These are phyloP conservation scores for Barypeithes pellucidus DNA, from an alignment of 2,888 invertebrate species.

Conservation along the genomic window DNA sequence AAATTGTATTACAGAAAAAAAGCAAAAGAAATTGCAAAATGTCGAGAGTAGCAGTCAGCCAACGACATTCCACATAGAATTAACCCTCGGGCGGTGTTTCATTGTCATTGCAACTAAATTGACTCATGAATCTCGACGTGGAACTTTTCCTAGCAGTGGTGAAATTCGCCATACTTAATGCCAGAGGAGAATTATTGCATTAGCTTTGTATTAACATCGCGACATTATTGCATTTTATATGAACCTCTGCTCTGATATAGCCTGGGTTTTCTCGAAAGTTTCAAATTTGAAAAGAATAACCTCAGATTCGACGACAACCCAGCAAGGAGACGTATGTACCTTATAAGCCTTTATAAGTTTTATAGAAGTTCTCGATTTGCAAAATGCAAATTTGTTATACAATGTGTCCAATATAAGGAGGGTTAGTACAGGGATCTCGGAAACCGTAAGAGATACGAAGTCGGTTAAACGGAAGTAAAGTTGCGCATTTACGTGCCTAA, in stretches of 20 bases:
- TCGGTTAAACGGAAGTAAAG: no score
- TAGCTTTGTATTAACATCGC: constrained; percentile 56
- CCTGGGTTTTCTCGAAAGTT: background rate
- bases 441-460: no score
- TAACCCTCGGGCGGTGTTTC: constrained; percentile 63
- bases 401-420: no score
- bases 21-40: constrained; percentile 31
- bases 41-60: constrained; percentile 35
- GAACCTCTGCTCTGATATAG: constrained; percentile 30
- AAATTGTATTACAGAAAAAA: constrained; percentile 23
- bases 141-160: constrained; percentile 59
- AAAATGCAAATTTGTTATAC: no score
- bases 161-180: constrained; percentile 56
- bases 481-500: no score
- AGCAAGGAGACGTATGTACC: no score
- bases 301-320: no score
- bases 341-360: no score
- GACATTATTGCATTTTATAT: constrained; percentile 51
- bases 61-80: constrained; percentile 62
- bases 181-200: constrained; percentile 57
- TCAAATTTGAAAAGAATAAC: background rate
- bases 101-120: constrained; percentile 69
- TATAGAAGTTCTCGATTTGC: no score
- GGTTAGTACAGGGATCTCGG: no score
- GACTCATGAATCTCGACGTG: constrained; percentile 68